Percentiles rank a stretch among this genome's conserved stretches.
These are phyloP conservation scores for Acinonyx jubatus DNA, from an alignment of 2,113 vertebrate species.

Conservation along the genomic window DNA sequence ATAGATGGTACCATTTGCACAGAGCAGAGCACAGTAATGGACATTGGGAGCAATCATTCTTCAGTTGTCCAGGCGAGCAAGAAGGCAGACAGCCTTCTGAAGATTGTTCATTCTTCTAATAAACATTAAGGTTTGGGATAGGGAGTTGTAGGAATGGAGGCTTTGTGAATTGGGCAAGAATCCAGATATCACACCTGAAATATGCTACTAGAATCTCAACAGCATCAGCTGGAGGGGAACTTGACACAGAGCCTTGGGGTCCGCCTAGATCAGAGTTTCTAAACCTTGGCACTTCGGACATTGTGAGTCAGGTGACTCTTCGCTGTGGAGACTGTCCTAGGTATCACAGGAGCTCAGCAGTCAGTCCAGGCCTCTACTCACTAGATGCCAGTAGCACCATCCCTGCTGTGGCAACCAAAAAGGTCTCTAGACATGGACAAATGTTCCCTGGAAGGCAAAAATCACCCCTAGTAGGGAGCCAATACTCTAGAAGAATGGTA, in stretches of 20 bases:
- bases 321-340: not conserved
- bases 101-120: not conserved
- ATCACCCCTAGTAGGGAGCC: not conserved
- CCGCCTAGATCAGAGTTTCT: not conserved
- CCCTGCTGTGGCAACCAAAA: not conserved
- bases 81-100: not conserved
- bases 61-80: not conserved
- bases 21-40: not conserved
- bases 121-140: conserved; percentile 6
- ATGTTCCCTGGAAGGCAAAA: not conserved
- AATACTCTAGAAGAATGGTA: not conserved
- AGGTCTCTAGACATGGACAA: not conserved
- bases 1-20: not conserved
- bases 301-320: not conserved
- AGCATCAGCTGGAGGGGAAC: not conserved
- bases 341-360: not conserved
- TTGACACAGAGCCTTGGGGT: not conserved
- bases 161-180: not conserved
- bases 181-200: not conserved
- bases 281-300: not conserved
- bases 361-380: not conserved
- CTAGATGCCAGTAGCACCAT: not conserved
- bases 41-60: not conserved
- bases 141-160: not conserved
- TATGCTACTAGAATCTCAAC: not conserved